phyloP scores from a whole-genome alignment of 2,797 vertebrate species.

The Etheostoma nigrum region DNA sequence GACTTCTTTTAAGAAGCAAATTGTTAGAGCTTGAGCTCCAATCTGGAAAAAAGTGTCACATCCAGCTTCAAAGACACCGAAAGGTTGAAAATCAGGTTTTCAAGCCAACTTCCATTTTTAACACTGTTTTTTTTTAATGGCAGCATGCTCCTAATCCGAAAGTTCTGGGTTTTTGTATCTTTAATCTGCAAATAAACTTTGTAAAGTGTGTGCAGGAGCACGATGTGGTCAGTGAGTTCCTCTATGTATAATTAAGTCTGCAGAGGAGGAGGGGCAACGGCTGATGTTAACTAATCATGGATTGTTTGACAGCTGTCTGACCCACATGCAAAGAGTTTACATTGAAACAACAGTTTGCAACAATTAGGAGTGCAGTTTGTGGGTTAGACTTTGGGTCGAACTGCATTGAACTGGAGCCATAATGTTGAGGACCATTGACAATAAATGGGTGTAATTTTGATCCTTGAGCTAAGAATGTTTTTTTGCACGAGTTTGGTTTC shows the following conservation, averaged over 20 bases:
- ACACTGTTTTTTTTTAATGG: neutral
- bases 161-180: neutral
- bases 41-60: constrained; percentile 67
- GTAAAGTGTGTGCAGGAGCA: neutral
- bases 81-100: constrained; percentile 28
- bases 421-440: constrained; percentile 38
- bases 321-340: neutral
- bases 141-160: constrained; percentile 9
- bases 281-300: constrained; percentile 8
- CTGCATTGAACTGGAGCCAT: constrained; percentile 18
- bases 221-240: neutral
- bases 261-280: too few relatives aligned
- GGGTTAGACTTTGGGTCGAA: constrained; percentile 1
- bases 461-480: constrained; percentile 37
- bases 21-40: constrained; percentile 50
- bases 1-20: constrained; percentile 71
- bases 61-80: constrained; percentile 52
- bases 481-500: constrained; percentile 36
- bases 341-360: constrained; percentile 27
- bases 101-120: constrained; percentile 26
- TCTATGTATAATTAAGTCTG: neutral
- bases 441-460: constrained; percentile 54
- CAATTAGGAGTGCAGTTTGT: constrained; percentile 30
- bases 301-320: constrained; percentile 27
- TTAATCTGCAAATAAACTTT: neutral